Evolutionary conservation across 2,888 invertebrate species (phyloP), one percentile per base, ranked within the genome.

Genomic region (Papilio protenor): DNA sequence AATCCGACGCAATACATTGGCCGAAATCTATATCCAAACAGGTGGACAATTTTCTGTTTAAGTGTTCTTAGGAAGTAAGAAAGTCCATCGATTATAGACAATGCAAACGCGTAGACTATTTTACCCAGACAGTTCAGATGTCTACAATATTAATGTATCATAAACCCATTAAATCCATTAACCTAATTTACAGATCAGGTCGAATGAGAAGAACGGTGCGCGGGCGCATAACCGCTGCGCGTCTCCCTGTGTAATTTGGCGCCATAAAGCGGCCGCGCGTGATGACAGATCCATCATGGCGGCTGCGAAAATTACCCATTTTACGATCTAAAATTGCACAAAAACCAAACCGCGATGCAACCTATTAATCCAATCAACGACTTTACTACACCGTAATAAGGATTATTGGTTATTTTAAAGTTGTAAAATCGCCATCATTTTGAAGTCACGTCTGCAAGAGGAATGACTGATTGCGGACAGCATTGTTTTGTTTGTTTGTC

Each of bases 391-490:
- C 3, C 23, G 91, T 91, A 90, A 89, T 91, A 91, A 89, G 83
- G 84, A n/a, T 45, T 80, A 80, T 83, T 81, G 81, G 81, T 83
- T 81, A 84, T 83, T 90, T 91, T 89, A 89, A 88, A 86, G 85
- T 85, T 81, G 83, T 81, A 91, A 91, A 91, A 90, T 89, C 88
- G 86, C 88, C 81, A 78, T 75, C 73, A 52, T 82, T 84, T 82
- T 83, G 84, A 64, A 76, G 75, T 81, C 80, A 80, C 81, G 81
- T 81, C 79, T 81, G 79, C 77, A 71, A 79, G 82, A 81, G 78
- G 74, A 77, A 80, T 83, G 84, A 84, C 76, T 83, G 84, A 83
- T 83, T 79, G 79, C 80, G 72, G 79, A 77, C 71, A 79, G 81
- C 40, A 81, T 83, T 83, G 81, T 82, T 82, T 73, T 80, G 81